Evolutionary conservation across 2,113 vertebrate species (phyloP).

Genomic region (Menura novaehollandiae): DNA sequence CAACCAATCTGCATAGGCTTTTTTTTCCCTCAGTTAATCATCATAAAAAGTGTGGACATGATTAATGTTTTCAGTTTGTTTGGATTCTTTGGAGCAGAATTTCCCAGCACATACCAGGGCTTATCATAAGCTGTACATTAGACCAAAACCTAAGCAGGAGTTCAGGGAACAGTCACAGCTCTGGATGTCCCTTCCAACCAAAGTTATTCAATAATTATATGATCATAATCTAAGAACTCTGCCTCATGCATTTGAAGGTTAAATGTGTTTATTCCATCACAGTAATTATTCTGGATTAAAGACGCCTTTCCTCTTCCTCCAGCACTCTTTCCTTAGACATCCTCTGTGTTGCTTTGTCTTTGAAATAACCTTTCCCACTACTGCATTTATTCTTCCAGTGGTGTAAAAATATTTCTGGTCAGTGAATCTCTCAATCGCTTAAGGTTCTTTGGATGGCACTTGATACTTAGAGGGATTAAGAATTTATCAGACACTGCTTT

Average conservation of each 20-base stretch:
- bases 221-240: neutral
- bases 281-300: neutral
- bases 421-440: neutral
- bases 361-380: neutral
- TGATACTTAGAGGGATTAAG: neutral
- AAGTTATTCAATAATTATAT: neutral
- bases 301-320: neutral
- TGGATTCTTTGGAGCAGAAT: neutral
- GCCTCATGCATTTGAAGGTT: neutral
- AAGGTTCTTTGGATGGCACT: neutral
- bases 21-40: neutral
- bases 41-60: neutral
- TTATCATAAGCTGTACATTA: neutral
- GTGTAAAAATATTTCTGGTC: neutral
- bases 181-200: neutral
- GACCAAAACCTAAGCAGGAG: neutral
- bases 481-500: neutral
- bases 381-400: neutral
- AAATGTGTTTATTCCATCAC: neutral
- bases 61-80: neutral
- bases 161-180: neutral
- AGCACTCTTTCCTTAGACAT: neutral
- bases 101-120: neutral
- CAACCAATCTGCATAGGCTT: neutral
- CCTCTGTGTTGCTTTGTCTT: neutral